A percentile compares a stretch with the other conserved stretches of the same genome.
phyloP scores from a whole-genome alignment of 2,888 invertebrate species.

The Drepana falcataria region DNA sequence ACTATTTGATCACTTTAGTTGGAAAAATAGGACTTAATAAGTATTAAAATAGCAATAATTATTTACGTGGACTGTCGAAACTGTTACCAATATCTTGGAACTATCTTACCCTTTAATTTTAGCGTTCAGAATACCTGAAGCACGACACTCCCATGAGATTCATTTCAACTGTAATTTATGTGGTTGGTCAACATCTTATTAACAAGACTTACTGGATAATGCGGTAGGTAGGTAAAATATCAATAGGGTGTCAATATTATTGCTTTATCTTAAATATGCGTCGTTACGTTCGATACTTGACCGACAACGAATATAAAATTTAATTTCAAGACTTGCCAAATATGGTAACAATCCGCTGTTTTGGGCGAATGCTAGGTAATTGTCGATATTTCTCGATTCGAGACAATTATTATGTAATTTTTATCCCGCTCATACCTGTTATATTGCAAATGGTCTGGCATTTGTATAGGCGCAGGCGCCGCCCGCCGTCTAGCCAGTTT shows the following conservation, averaged over 20 bases:
- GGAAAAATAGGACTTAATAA: too few species aligned
- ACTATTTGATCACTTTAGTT: too few species aligned
- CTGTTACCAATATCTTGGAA: too few species aligned
- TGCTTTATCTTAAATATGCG: background rate
- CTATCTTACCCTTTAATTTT: too few species aligned
- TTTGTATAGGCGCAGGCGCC: slow-evolving; percentile 33
- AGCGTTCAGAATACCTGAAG: too few species aligned
- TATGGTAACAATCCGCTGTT: too few species aligned
- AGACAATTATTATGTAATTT: too few species aligned
- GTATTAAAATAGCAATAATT: too few species aligned
- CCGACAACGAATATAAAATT: background rate
- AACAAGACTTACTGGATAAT: background rate
- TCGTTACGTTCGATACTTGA: background rate
- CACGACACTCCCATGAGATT: too few species aligned
- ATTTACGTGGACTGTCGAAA: too few species aligned
- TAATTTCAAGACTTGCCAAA: background rate
- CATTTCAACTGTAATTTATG: background rate
- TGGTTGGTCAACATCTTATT: background rate
- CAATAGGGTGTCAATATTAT: background rate
- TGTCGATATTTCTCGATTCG: too few species aligned
- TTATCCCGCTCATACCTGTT: background rate
- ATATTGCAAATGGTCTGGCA: slow-evolving; percentile 13
- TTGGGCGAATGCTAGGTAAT: too few species aligned
- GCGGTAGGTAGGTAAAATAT: background rate
- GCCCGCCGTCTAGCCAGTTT: slow-evolving; percentile 49